Conservation (phyloP, 2,113 vertebrate species). For the Muscicapa adusta region DNA sequence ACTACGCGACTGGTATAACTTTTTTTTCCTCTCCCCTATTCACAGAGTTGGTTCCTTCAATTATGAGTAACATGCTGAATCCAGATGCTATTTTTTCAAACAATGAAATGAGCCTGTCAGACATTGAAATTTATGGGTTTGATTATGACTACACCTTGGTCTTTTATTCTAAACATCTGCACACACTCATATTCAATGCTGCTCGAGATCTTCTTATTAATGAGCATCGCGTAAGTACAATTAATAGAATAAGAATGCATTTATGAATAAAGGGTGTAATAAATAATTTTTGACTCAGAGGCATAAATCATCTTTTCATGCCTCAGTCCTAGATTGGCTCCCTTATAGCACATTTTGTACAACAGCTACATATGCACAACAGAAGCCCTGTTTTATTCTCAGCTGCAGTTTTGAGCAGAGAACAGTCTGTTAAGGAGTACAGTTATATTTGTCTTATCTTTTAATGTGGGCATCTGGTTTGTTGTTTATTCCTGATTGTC, state of each 20-base stretch:
- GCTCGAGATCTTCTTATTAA: constrained; percentile 93
- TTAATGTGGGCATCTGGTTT: neutral
- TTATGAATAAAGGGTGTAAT: neutral
- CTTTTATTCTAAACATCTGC: constrained; percentile 93
- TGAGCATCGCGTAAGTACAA: constrained; percentile 85
- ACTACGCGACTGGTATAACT: neutral
- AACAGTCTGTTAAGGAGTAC: neutral
- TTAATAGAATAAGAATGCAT: neutral
- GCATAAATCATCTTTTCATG: neutral
- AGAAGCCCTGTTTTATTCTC: neutral
- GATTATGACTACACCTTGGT: constrained; percentile 98
- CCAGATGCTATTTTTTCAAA: constrained; percentile 96
- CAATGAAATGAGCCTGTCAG: constrained; percentile 94
- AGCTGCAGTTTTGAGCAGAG: neutral
- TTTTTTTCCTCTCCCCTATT: neutral
- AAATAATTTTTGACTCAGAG: neutral
- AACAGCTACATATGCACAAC: neutral
- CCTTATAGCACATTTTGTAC: neutral
- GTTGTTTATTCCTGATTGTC: neutral
- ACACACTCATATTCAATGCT: constrained; percentile 93
- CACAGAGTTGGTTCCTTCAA: constrained; percentile 80
- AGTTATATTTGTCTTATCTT: neutral
- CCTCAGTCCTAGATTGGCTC: neutral
- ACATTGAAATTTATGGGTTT: constrained; percentile 96
- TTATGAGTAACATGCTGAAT: constrained; percentile 84